Base-by-base conservation (phyloP, 2,888 invertebrate genomes). In the Psylliodes chrysocephalus region DNA sequence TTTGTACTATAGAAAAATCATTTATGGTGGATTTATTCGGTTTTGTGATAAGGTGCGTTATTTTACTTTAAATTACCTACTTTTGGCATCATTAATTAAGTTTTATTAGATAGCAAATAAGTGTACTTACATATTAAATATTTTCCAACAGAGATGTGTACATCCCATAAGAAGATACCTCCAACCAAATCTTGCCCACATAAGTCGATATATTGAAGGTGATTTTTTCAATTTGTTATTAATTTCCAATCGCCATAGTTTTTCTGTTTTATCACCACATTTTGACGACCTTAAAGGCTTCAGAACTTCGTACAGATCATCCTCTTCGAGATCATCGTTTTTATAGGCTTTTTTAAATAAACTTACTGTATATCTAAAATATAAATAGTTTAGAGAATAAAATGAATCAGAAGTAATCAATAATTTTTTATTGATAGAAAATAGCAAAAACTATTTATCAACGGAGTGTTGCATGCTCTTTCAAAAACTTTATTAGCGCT, bases 301-400 rank as follows among this genome's bases (percentile, higher is more conserved):
- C 12, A 86, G 79, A 35, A 86, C 84, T 70, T 84, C 82, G 71
- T 86, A 88, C 14, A 89, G 76, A 73, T 89, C 89, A 35, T 85
- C 82, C 30, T 86, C 85, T 73, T 87, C 86, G 35, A 91, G 84
- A 70, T 90, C 89, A 14, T 60, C 25, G 28, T 87, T 84, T 59
- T 82, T 86, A 69, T 86, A 86, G 4, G 90, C 91, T 61, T 87
- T 84, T 78, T 85, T 86, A 74, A 91, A 90, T 5, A 87, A 86
- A 68, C 87, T 86, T 55, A 88, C 79, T 0, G 90, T 85, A 88
- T 90, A 91, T 78, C 91, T 91, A 79, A 60, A 81, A 73, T 28
- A 22, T 40, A n/a, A n/a, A n/a, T n/a, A n/a, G n/a, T n/a, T n/a
- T n/a, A n/a, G n/a, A n/a, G n/a, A n/a, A n/a, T n/a, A n/a, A n/a